Evolutionary conservation across 2,888 invertebrate species (phyloP), one percentile per base, ranked within the genome.

Genomic region (Elysia crispata): DNA sequence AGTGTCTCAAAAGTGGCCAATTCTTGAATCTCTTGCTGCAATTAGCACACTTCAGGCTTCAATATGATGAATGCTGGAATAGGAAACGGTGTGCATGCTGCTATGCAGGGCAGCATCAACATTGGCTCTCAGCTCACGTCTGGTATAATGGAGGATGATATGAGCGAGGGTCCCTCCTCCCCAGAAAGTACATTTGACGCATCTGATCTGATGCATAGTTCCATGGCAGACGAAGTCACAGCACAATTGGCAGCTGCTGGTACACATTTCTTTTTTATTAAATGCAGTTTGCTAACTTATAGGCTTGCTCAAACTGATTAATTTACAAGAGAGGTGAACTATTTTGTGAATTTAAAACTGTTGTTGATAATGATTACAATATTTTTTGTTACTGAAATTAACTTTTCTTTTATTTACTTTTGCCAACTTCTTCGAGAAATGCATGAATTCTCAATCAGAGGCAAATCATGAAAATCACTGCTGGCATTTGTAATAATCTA

Each of bases 231-330:
- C 92, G 98, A 98, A 91, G 97, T 98, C 88, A 97, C 98, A 85
- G 97, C 98, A 92, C 98, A 98, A 91, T 94, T 98, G 88, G 98
- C 97, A 78, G 97, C 98, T 88, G 97, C 98, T 92, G 98, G 98
- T 96, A 93, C 92, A 64, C 54, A n/a, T n/a, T n/a, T n/a, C n/a
- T n/a, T 6, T 41, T 41, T 41, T 6, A 6, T 3, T 41, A 41
- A 3, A 41, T 41, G 41, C 11, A 41, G 41, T 41, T 41, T 6
- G 41, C 11, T 6, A 41, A 11, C 11, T 41, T 41, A 41, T 6
- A 41, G 11, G 41, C 41, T 41, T n/a, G n/a, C n/a, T 6, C 41
- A 41, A 41, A 41, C 41, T 41, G 11, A 41, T 41, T n/a, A n/a
- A n/a, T n/a, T 31, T 74, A n/a, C 15, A 54, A 25, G 30, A 70